Evolutionary conservation across 2,888 invertebrate species (phyloP).

Genomic region (Disparrhopalites patrizii): DNA sequence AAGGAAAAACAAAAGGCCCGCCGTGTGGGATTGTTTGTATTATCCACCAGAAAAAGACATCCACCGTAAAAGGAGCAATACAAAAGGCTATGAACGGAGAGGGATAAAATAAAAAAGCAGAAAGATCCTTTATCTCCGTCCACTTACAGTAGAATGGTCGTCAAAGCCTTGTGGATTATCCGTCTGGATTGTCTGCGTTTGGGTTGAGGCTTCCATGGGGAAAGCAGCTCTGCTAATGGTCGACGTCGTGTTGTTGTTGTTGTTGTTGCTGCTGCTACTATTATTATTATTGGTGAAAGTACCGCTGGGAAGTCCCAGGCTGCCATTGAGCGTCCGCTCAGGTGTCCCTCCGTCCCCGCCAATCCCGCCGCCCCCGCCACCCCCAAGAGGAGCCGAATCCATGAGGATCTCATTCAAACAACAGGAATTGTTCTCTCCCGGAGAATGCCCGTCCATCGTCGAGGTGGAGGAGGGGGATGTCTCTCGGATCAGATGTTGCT

Average conservation of each 20-base stretch:
- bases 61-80: background rate
- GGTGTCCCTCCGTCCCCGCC: slow-evolving; percentile 14
- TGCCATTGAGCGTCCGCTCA: slow-evolving; percentile 28
- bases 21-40: too few species aligned
- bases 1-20: too few species aligned
- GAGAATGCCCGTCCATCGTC: slow-evolving; percentile 17
- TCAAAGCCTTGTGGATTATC: slow-evolving; percentile 40
- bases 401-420: slow-evolving; percentile 21
- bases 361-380: background rate
- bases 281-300: background rate
- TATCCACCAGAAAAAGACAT: too few species aligned
- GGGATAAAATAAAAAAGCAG: background rate
- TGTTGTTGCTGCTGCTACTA: background rate
- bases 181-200: slow-evolving; percentile 33
- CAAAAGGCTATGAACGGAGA: background rate
- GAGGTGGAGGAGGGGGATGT: slow-evolving; percentile 14
- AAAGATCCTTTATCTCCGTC: slow-evolving; percentile 34
- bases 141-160: slow-evolving; percentile 46
- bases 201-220: slow-evolving; percentile 47
- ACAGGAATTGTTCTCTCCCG: background rate
- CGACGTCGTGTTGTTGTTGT: slow-evolving; percentile 14
- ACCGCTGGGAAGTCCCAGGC: slow-evolving; percentile 5
- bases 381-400: background rate
- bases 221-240: slow-evolving; percentile 32
- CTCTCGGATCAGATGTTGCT: slow-evolving; percentile 1